Evolutionary conservation across 2,797 vertebrate genomes (phyloP).

Genomic region (Craterocephalus amniculus): DNA sequence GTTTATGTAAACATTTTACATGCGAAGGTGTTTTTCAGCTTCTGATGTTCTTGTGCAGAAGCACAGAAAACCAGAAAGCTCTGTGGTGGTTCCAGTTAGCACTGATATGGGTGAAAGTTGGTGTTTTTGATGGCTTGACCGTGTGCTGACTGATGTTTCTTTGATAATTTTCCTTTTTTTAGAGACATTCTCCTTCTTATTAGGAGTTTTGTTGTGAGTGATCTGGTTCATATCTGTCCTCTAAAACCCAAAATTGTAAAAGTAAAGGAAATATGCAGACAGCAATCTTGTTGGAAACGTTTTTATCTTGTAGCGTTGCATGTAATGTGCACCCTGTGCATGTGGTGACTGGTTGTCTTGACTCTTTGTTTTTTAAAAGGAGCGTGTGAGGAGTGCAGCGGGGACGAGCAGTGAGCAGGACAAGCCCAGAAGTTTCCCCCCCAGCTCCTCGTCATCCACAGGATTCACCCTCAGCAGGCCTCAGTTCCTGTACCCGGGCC

Average conservation of each 20-base stretch:
- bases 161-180: not conserved
- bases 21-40: no score
- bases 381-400: slow-evolving; percentile 63
- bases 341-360: not conserved
- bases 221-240: not conserved
- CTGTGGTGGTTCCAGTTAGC: no score
- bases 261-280: not conserved
- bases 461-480: slow-evolving; percentile 68
- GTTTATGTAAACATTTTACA: no score
- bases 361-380: slow-evolving; percentile 54
- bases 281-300: not conserved
- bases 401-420: slow-evolving; percentile 47
- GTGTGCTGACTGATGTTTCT: no score
- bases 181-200: not conserved
- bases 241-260: not conserved
- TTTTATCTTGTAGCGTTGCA: not conserved
- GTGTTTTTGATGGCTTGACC: no score
- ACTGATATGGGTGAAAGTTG: no score
- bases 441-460: slow-evolving; percentile 34
- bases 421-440: slow-evolving; percentile 33
- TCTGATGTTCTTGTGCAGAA: no score
- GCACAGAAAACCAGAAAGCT: no score
- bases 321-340: not conserved
- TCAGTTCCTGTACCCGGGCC: slow-evolving; percentile 18
- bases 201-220: no score